A percentile compares a stretch with the other conserved stretches of the same genome.
Conservation (phyloP, 2,113 vertebrate species). For the Campylomormyrus numenius region DNA sequence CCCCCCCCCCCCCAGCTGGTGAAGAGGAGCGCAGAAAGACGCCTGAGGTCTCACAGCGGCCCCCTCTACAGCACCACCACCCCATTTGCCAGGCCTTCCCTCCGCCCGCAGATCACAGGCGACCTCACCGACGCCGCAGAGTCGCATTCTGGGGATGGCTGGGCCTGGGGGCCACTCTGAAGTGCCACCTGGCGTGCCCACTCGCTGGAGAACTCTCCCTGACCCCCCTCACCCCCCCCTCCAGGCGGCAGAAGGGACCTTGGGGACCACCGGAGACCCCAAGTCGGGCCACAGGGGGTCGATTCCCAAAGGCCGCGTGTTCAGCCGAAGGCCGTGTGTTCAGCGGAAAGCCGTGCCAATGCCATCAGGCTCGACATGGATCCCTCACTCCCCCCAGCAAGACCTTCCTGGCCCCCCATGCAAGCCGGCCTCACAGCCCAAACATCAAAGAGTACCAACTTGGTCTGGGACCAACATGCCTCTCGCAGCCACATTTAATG, state of each 20-base stretch:
- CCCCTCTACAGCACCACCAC: slow-evolving; percentile 35
- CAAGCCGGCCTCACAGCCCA: slow-evolving; percentile 36
- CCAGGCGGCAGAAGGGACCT: slow-evolving; percentile 41
- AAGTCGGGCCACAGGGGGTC: slow-evolving; percentile 22
- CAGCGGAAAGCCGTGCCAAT: slow-evolving; percentile 33
- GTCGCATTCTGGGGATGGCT: slow-evolving; percentile 72
- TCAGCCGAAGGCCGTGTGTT: slow-evolving; percentile 45
- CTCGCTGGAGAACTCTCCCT: slow-evolving; percentile 55
- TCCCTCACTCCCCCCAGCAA: background rate
- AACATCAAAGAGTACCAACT: slow-evolving; percentile 54
- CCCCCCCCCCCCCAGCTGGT: background rate
- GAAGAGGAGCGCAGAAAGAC: background rate
- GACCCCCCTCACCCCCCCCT: slow-evolving; percentile 46
- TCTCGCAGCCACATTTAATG: slow-evolving; percentile 29
- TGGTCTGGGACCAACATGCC: slow-evolving; percentile 48
- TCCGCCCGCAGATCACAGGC: slow-evolving; percentile 50
- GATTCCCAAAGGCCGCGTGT: slow-evolving; percentile 54
- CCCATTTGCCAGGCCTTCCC: slow-evolving; percentile 42
- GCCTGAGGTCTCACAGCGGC: slow-evolving; percentile 7
- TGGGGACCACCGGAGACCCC: slow-evolving; percentile 43
- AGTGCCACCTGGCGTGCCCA: slow-evolving; percentile 61
- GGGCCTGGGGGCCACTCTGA: slow-evolving; percentile 55
- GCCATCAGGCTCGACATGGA: slow-evolving; percentile 22
- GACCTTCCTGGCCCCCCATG: slow-evolving; percentile 23
- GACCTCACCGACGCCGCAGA: slow-evolving; percentile 62